Evolutionary conservation across 2,888 invertebrate genomes (phyloP), one percentile per base, ranked within the genome.

Genomic region (Pristionchus japonicus): DNA sequence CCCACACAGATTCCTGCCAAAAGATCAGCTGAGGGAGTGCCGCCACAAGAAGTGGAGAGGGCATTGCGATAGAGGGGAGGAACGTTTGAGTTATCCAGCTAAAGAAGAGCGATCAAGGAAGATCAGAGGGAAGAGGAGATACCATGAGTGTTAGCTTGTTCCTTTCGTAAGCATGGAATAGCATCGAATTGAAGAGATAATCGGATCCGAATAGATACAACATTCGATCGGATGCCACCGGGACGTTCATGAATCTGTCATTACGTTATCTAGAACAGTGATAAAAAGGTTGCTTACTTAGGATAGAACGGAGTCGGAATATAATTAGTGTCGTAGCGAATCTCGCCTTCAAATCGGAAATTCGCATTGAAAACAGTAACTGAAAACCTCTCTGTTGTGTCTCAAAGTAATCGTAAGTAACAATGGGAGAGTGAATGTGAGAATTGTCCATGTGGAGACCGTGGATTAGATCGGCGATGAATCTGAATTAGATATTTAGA

Each of bases 151-250:
- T 91, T 34, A 94, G 89, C 67, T 92, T 89, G 86, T 94, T 93
- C 57, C 89, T 90, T 85, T 94, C 92, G 89, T 93, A 94, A 3
- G 94, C 93, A 61, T 94, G 93, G 89, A 93, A 94, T 3, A 94
- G 89, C 87, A 94, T 89, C 20, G 92, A 92, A 85, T 94, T 94
- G 80, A 93, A 89, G 11, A 93, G 88, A 90, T 93, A 93, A 84
- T 94, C 93, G 0, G 93, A 93, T 3, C 91, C 93, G 88, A 92
- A 94, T 43, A 94, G 90, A 89, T 94, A 93, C 70, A 93, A 89
- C 94, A 94, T 94, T 88, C 91, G 82, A 64, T 93, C 92, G 23
- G 91, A 90, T 70, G 91, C 88, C n/a, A 85, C 64, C 31, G 86
- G 52, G 1, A 70, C 70, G 27, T 86, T 70, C 86, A 86, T 86